Evolutionary conservation across 2,797 vertebrate species (phyloP).

Genomic region (Eulemur albifrons): DNA sequence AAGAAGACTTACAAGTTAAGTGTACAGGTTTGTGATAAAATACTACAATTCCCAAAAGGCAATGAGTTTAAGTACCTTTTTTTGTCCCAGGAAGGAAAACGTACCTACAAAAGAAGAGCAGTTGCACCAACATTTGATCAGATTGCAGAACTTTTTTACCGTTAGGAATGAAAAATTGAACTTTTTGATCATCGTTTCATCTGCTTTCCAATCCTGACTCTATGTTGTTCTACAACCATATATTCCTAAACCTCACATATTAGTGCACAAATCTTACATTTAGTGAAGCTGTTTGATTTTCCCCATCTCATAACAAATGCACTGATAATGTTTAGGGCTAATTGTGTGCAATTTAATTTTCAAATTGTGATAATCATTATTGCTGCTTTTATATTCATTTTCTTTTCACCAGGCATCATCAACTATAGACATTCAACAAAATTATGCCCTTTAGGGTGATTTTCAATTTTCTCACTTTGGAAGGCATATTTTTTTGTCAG

Average conservation of each 20-base stretch:
- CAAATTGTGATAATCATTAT: constrained; percentile 43
- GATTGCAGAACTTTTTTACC: background rate
- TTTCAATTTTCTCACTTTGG: constrained; percentile 60
- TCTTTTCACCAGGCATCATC: constrained; percentile 13
- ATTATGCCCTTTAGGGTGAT: constrained; percentile 35
- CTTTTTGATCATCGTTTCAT: background rate
- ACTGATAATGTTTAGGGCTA: constrained; percentile 49
- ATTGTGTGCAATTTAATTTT: constrained; percentile 69
- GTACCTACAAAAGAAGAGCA: background rate
- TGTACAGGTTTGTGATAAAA: constrained; percentile 12
- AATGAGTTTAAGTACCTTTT: background rate
- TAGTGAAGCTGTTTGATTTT: constrained; percentile 44
- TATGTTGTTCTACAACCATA: background rate
- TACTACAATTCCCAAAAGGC: background rate
- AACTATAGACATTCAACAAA: constrained; percentile 48
- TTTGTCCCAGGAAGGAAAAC: background rate
- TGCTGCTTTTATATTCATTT: constrained; percentile 64
- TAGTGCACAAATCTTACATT: constrained; percentile 47
- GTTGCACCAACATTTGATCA: background rate
- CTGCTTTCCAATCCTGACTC: background rate
- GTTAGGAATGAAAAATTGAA: background rate
- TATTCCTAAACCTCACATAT: background rate
- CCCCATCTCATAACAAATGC: constrained; percentile 43
- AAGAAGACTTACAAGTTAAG: constrained; percentile 13
- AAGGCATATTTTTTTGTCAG: constrained; percentile 57